Base-by-base conservation (phyloP, 2,113 vertebrate species). In the Shinisaurus crocodilurus region DNA sequence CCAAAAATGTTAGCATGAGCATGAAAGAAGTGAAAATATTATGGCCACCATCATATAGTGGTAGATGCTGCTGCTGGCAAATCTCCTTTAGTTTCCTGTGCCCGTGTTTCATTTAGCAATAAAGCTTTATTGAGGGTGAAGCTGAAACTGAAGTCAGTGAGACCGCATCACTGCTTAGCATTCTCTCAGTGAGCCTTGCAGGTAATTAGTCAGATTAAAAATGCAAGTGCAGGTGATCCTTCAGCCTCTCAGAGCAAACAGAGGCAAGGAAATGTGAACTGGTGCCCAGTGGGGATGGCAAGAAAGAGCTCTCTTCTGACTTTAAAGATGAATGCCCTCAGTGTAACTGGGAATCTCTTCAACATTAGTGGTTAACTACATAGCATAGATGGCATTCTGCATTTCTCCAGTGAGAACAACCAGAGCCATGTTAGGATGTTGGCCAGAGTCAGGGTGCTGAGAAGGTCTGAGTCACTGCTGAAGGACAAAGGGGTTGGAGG, bases 161-260 rank as follows among this genome's bases (percentile, higher is more conserved):
- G 48, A 45, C 87, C 79, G 88, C 0, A 0, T 5, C 0, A 0
- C 88, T 86, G 75, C 43, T 94, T 89, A 86, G 25, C 81, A 88
- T 90, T 89, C 88, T 90, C 84, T 82, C 0, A 0, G 57, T 63
- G 54, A 88, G 16, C 81, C 74, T 79, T 54, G 91, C 29, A 0
- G 84, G 90, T 91, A 91, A 91, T 91, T 86, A 89, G 81, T 83
- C 70, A 40, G 40, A 91, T 93, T 92, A 93, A 90, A 87, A 86
- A 83, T 20, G 87, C 85, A 89, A 90, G 82, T 60, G 85, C 90
- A 86, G 57, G 85, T 81, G 54, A 92, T 91, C 88, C 65, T 90
- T 88, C 86, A 82, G 88, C 92, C 76, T 89, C 91, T 54, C 67
- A 27, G 32, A 50, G 40, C 89, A 86, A 88, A 70, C 5, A 90